phyloP scores from a whole-genome alignment of 2,888 invertebrate species.

The Drosophila paramelanica region DNA sequence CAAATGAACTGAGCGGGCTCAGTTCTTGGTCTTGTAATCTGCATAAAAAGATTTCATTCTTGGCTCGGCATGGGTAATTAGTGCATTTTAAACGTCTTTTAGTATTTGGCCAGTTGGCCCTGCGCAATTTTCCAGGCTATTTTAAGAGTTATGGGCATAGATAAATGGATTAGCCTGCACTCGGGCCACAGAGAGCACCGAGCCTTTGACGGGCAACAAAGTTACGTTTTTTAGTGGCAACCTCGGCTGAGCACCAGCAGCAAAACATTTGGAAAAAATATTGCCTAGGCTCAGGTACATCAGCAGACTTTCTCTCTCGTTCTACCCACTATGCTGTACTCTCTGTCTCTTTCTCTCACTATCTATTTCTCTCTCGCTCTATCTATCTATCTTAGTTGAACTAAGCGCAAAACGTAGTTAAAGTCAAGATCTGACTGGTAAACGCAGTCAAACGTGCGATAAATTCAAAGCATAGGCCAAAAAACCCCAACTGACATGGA shows the following conservation, averaged over 20 bases:
- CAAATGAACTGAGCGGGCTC: conserved; percentile 11
- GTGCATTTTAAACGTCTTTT: conserved; percentile 81
- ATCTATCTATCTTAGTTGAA: conserved; percentile 28
- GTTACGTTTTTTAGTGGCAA: conserved; percentile 54
- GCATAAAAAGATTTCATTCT: conserved; percentile 69
- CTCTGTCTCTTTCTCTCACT: background rate
- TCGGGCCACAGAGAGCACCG: conserved; percentile 26
- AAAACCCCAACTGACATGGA: conserved; percentile 62
- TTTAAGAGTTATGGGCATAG: conserved; percentile 82
- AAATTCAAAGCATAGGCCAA: conserved; percentile 76
- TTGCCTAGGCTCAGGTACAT: conserved; percentile 25
- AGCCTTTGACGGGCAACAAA: conserved; percentile 74
- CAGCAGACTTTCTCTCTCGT: conserved; percentile 8
- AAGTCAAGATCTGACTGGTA: conserved; percentile 82
- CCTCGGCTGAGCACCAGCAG: background rate
- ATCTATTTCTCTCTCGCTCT: background rate
- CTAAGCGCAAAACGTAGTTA: conserved; percentile 81
- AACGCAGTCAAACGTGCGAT: conserved; percentile 83
- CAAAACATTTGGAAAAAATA: conserved; percentile 53
- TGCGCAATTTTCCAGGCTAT: conserved; percentile 77
- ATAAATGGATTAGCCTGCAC: conserved; percentile 78
- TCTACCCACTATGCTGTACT: background rate
- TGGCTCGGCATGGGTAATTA: conserved; percentile 74
- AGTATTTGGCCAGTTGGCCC: conserved; percentile 72
- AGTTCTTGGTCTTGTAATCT: conserved; percentile 56